phyloP scores from a whole-genome alignment of 2,113 vertebrate genomes.

The Petrocephalus microphthalmus region DNA sequence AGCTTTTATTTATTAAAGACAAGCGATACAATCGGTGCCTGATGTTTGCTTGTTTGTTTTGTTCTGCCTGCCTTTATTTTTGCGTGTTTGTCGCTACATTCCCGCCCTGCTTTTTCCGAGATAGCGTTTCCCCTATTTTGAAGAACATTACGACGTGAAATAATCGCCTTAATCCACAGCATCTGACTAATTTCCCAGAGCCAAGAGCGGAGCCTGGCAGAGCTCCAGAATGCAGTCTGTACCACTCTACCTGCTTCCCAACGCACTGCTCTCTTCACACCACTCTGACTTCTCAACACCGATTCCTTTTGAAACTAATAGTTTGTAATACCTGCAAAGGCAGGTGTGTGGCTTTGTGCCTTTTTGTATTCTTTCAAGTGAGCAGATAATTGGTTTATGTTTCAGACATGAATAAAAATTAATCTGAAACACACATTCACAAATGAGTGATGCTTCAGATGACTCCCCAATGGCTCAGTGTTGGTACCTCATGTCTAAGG shows the following conservation, averaged over 20 bases:
- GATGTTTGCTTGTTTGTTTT: not conserved
- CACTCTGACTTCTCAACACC: constrained; percentile 49
- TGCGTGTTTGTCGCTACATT: not conserved
- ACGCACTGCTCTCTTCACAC: constrained; percentile 44
- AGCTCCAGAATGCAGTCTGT: constrained; percentile 42
- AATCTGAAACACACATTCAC: not conserved
- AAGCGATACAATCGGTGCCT: not conserved
- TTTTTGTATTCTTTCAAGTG: not conserved
- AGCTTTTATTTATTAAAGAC: not conserved
- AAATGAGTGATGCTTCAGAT: not conserved
- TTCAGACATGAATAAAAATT: not conserved
- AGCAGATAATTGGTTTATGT: not conserved
- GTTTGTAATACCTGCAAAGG: not conserved
- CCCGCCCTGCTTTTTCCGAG: not conserved
- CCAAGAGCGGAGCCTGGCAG: constrained; percentile 40
- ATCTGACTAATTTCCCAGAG: constrained; percentile 46
- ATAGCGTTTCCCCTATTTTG: not conserved
- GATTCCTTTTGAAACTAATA: constrained; percentile 33
- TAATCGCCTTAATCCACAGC: constrained; percentile 44
- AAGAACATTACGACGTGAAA: constrained; percentile 35
- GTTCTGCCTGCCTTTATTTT: not conserved
- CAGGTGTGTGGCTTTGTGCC: not conserved
- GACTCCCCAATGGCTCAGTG: not conserved
- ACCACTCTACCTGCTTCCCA: constrained; percentile 42
- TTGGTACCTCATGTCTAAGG: not conserved